Evolutionary conservation across 2,113 vertebrate genomes (phyloP), one percentile per base, ranked within the genome.

Genomic region (Oceanodroma tethys): DNA sequence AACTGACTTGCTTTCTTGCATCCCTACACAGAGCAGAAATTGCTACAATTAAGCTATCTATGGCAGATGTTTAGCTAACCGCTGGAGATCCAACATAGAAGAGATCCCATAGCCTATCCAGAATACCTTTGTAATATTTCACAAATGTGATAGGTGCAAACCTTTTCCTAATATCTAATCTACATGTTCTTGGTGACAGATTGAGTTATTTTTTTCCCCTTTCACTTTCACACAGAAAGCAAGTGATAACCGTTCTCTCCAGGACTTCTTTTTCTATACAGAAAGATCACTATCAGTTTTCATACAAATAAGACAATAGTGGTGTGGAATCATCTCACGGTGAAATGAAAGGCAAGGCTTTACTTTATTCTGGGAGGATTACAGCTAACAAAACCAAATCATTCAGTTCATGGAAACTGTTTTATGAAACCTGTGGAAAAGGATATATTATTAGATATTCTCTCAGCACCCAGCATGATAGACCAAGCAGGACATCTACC

Each of bases 151-250:
- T 7, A 73, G 38, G 40, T 6, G 36, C 8, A 90, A 59, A 30
- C 3, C 6, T 73, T 83, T 68, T 47, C 25, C 40, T 60, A 56
- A 52, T 67, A 58, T n/a, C 10, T 47, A 74, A 42, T 40, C 8
- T 79, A 32, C 17, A 38, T 58, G 3, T 26, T 91, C 15, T 70
- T 56, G 15, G 15, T 52, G 25, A 29, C 26, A 86, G 40, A 60
- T 40, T 29, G 26, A 68, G 25, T 0, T 32, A 0, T 14, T 42
- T 43, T 48, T 70, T 50, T 2, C 4, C 17, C 6, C 30, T 50
- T 55, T 42, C 12, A 16, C 8, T 17, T 55, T 70, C 68, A 53
- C 32, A 34, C 30, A 81, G 47, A 81, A 53, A 60, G 10, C 7
- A 83, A 43, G 11, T 43, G 15, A 80, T 58, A 80, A 71, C 3